Evolutionary conservation across 2,888 invertebrate genomes (phyloP).

Genomic region (Meghimatium bilineatum): DNA sequence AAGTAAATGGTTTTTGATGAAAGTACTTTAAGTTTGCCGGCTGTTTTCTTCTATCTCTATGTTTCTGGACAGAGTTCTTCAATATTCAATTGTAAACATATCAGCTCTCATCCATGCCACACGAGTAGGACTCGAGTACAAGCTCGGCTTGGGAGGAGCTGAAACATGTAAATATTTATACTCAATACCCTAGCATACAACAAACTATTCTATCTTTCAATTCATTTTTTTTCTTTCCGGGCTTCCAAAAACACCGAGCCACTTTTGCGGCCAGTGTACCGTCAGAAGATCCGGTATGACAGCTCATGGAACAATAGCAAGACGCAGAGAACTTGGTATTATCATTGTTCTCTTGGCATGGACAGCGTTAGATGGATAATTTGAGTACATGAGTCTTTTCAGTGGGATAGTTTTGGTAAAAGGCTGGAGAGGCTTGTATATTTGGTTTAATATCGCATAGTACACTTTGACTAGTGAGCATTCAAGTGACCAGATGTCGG

Average conservation of each 20-base stretch:
- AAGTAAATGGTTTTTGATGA: slow-evolving; percentile 16
- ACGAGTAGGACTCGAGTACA: not conserved
- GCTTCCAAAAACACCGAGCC: slow-evolving; percentile 4
- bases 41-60: slow-evolving; percentile 4
- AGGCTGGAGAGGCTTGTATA: slow-evolving; percentile 1
- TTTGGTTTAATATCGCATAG: slow-evolving; percentile 12
- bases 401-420: not conserved
- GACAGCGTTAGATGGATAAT: slow-evolving; percentile 11
- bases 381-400: not conserved
- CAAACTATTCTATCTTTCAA: slow-evolving; percentile 16
- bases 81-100: slow-evolving; percentile 20
- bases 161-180: slow-evolving; percentile 30
- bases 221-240: not conserved
- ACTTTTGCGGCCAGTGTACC: slow-evolving; percentile 26
- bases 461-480: not conserved
- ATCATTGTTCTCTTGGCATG: slow-evolving; percentile 12
- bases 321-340: not conserved
- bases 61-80: not conserved
- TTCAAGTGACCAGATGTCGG: slow-evolving; percentile 21
- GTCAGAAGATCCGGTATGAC: not conserved
- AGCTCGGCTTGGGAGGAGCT: not conserved
- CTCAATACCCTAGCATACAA: slow-evolving; percentile 24
- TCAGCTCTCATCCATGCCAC: slow-evolving; percentile 1
- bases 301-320: not conserved
- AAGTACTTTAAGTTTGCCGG: not conserved